Evolutionary conservation across 1,140 invertebrate species (phyloP).

Genomic region (Cecropterus lyciades): DNA sequence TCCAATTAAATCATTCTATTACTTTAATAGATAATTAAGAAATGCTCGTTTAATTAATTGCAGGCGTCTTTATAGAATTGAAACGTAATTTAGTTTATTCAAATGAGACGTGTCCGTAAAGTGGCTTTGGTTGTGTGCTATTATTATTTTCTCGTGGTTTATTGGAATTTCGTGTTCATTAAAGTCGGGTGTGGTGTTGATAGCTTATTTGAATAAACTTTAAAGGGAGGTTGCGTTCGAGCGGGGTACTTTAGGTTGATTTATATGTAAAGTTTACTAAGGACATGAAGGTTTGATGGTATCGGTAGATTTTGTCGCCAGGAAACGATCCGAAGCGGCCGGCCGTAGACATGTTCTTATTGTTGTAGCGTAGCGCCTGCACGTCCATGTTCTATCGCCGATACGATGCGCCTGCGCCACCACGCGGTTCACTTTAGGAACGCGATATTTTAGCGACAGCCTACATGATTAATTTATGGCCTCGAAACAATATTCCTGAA

Average conservation of each 20-base stretch:
- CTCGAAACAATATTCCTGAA: conserved; percentile 70
- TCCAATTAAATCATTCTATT: conserved; percentile 77
- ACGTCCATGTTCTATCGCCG: conserved; percentile 65
- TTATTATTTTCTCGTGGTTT: conserved; percentile 79
- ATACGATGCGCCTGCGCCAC: conserved; percentile 66
- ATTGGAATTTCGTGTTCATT: conserved; percentile 78
- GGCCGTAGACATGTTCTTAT: conserved; percentile 58
- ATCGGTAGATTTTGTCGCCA: conserved; percentile 78
- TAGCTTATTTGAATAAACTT: conserved; percentile 77
- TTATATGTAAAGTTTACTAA: conserved; percentile 65
- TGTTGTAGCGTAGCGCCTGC: conserved; percentile 59
- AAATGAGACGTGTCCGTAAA: conserved; percentile 71
- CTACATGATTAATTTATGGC: conserved; percentile 83
- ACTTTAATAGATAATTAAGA: conserved; percentile 80
- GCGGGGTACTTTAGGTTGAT: conserved; percentile 65
- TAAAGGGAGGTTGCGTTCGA: conserved; percentile 60
- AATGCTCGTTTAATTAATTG: conserved; percentile 75
- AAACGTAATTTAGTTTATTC: conserved; percentile 78
- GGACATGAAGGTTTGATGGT: conserved; percentile 72
- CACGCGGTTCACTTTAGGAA: conserved; percentile 60
- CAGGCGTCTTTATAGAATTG: conserved; percentile 64
- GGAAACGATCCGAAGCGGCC: conserved; percentile 69
- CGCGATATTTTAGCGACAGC: conserved; percentile 81
- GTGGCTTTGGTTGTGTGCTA: conserved; percentile 73
- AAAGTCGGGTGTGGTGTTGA: conserved; percentile 60